Evolutionary conservation across 2,113 vertebrate species (phyloP), one percentile per base, ranked within the genome.

Genomic region (Stigmatopora argus): DNA sequence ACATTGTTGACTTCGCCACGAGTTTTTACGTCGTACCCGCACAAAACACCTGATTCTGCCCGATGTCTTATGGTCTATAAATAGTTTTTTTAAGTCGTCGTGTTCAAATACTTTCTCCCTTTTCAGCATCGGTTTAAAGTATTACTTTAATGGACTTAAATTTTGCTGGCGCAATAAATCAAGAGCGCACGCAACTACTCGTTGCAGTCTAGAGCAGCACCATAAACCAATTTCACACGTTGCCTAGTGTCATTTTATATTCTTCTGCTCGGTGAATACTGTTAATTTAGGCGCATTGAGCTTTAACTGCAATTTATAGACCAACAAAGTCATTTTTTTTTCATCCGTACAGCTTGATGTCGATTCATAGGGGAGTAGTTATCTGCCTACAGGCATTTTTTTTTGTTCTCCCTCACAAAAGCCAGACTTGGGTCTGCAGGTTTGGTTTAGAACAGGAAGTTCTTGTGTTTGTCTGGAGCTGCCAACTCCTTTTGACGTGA

Each of bases 401-500:
- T 58, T 60, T n/a, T 6, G 26, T 13, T 26, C 0, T 31, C 18
- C 41, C n/a, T 38, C 13, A 23, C 10, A 0, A 45, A 45, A 51
- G 13, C 2, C 21, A 48, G 17, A 62, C 14, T 41, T 10, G 31
- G 1, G n/a, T n/a, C 3, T 65, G n/a, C 6, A 59, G 35, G 17
- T 46, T 35, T 17, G 7, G 6, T 62, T 52, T 5, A 51, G 26
- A 63, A 31, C 1, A 62, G 60, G 38, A 63, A 64, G 61, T 31
- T 41, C 12, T 23, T 61, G 38, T 47, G 45, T 65, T 65, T 65
- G 51, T 4, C 35, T 65, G 0, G 21, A 35, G 53, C 21, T 44
- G 47, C 44, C 23, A 64, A 41, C 5, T 15, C 47, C 38, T 26
- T 47, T 66, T 75, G 67, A 82, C 62, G 21, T 53, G 51, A 65